phyloP scores from a whole-genome alignment of 2,888 invertebrate species.

The Mythimna ferrago region DNA sequence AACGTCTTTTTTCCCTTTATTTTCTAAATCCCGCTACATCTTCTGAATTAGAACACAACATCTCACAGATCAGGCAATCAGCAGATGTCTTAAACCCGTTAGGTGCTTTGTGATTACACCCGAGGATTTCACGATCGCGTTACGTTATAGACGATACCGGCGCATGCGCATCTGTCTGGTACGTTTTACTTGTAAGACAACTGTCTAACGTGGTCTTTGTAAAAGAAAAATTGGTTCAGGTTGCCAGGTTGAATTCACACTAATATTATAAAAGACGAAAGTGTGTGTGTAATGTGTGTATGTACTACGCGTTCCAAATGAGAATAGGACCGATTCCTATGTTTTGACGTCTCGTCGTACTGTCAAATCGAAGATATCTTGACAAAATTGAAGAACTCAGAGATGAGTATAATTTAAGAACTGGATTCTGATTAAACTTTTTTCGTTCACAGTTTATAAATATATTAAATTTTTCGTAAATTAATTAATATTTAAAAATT shows the following conservation, averaged over 20 bases:
- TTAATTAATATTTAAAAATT: too few species aligned
- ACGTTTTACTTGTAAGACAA: conserved; percentile 38
- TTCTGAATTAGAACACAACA: conserved; percentile 46
- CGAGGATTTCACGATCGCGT: conserved; percentile 63
- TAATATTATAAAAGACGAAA: too few species aligned
- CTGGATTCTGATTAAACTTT: too few species aligned
- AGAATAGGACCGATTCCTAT: too few species aligned
- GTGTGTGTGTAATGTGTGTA: too few species aligned
- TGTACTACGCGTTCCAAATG: too few species aligned
- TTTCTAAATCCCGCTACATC: not conserved
- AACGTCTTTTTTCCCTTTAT: not conserved
- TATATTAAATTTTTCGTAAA: too few species aligned
- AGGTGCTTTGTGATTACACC: conserved; percentile 75
- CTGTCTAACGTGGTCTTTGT: conserved; percentile 52
- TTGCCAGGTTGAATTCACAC: not conserved
- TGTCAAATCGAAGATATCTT: too few species aligned
- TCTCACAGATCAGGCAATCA: conserved; percentile 75
- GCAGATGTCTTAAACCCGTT: conserved; percentile 82
- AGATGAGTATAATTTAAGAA: too few species aligned
- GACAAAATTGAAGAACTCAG: too few species aligned
- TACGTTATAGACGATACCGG: conserved; percentile 63
- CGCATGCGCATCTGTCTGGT: conserved; percentile 67
- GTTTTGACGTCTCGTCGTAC: too few species aligned
- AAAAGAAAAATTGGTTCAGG: conserved; percentile 29
- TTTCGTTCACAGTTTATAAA: too few species aligned